Evolutionary conservation across 1,140 invertebrate species (phyloP).

Genomic region (Oryzaephilus surinamensis): DNA sequence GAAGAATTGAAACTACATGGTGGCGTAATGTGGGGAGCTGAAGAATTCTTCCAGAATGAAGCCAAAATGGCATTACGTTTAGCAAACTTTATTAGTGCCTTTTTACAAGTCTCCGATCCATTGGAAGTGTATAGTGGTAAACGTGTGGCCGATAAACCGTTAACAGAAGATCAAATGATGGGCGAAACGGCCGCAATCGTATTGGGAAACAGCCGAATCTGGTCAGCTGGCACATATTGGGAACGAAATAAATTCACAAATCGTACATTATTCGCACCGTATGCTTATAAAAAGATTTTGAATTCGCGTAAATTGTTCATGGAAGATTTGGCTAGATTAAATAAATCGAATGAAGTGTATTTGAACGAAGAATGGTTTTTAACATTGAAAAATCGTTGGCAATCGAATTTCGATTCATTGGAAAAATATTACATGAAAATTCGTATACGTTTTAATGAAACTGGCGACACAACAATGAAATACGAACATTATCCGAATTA

Average conservation of each 20-base stretch:
- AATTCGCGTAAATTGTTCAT: constrained; percentile 77
- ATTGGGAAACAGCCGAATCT: constrained; percentile 82
- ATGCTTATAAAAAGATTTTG: constrained; percentile 77
- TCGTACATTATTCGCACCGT: constrained; percentile 85
- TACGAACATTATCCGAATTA: constrained; percentile 85
- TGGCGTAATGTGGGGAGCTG: constrained; percentile 74
- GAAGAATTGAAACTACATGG: constrained; percentile 68
- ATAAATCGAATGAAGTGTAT: constrained; percentile 68
- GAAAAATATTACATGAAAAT: constrained; percentile 91
- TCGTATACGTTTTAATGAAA: constrained; percentile 79
- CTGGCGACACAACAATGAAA: constrained; percentile 67
- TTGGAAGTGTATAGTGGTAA: constrained; percentile 90
- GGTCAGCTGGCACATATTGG: constrained; percentile 88
- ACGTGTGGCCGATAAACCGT: constrained; percentile 71
- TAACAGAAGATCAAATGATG: constrained; percentile 91
- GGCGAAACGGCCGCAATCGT: constrained; percentile 85
- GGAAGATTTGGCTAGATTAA: constrained; percentile 76
- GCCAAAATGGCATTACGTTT: constrained; percentile 89
- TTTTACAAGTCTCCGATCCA: constrained; percentile 87
- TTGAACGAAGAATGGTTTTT: constrained; percentile 79
- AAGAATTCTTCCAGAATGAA: constrained; percentile 86
- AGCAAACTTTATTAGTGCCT: constrained; percentile 90
- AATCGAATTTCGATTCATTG: constrained; percentile 82
- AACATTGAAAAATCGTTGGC: constrained; percentile 84
- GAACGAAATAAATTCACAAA: constrained; percentile 93